Percentiles rank a stretch among this genome's conserved stretches.
phyloP scores from a whole-genome alignment of 2,113 vertebrate genomes.

The Paralichthys olivaceus region DNA sequence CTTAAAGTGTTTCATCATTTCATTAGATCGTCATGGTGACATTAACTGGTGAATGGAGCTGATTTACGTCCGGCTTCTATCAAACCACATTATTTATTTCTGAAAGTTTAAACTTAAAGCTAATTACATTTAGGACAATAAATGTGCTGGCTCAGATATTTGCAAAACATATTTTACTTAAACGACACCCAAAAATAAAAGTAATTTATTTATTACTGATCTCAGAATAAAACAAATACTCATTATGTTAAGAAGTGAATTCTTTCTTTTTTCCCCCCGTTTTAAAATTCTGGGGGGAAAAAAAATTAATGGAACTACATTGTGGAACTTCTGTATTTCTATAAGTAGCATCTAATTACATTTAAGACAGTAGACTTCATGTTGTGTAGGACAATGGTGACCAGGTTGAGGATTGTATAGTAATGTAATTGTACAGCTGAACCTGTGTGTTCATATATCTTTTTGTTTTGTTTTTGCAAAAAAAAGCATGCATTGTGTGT shows the following conservation, averaged over 20 bases:
- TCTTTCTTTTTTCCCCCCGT: no score
- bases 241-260: not conserved
- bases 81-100: conserved; percentile 1
- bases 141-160: not conserved
- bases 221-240: not conserved
- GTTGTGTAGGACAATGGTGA: conserved; percentile 44
- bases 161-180: not conserved
- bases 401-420: conserved; percentile 63
- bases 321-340: no score
- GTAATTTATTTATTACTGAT: not conserved
- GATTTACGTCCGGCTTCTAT: not conserved
- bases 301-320: no score
- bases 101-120: no score
- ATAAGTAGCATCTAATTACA: no score
- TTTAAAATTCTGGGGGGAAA: conserved; percentile 1
- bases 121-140: not conserved
- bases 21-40: not conserved
- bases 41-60: conserved; percentile 13
- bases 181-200: not conserved
- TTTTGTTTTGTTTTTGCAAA: conserved; percentile 46
- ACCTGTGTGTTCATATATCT: conserved; percentile 52
- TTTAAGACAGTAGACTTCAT: not conserved
- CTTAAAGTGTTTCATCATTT: conserved; percentile 12
- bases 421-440: conserved; percentile 66
- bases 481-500: conserved; percentile 48